Evolutionary conservation across 1,140 invertebrate genomes (phyloP).

Genomic region (Hycleus cichorii): DNA sequence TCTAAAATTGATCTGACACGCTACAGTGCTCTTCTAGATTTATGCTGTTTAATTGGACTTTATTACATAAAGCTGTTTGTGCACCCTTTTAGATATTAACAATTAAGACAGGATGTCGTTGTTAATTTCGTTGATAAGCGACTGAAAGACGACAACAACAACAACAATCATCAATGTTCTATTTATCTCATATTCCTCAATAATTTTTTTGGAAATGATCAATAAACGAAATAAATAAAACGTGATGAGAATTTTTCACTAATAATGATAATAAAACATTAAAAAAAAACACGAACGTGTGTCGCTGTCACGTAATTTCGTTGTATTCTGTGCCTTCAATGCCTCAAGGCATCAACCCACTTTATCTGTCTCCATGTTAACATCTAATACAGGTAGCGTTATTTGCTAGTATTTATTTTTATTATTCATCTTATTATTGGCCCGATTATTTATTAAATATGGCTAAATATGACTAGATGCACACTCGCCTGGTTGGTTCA

Average conservation of each 20-base stretch:
- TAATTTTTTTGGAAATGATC: no score
- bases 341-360: conserved; percentile 21
- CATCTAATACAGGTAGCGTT: neutral
- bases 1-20: conserved; percentile 26
- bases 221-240: no score
- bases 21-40: conserved; percentile 19
- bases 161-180: no score
- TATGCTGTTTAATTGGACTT: conserved; percentile 15
- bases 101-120: neutral
- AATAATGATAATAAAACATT: no score
- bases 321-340: no score
- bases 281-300: no score
- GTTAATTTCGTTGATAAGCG: conserved; percentile 2
- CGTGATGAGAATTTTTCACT: no score
- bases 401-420: no score
- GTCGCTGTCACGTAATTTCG: no score
- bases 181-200: no score
- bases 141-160: neutral
- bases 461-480: conserved; percentile 38
- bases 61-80: neutral
- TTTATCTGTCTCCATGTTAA: neutral
- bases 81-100: neutral
- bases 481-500: conserved; percentile 38
- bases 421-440: neutral
- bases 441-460: conserved; percentile 23